These are phyloP conservation scores for Lepus americanus DNA, from an alignment of 2,113 vertebrate species.

Conservation along the genomic window DNA sequence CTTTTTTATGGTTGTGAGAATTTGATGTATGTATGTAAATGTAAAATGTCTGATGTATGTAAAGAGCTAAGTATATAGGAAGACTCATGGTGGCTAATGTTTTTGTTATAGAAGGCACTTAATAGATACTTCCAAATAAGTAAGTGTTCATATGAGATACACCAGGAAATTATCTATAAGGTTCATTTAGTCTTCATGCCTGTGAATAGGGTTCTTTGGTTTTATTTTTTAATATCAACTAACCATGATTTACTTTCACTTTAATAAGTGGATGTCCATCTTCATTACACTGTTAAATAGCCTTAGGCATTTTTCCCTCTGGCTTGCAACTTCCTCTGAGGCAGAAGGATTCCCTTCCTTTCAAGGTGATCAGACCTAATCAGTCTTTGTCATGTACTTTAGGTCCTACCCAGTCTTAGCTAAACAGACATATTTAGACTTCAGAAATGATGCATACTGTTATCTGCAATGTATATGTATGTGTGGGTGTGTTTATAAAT, in stretches of 20 bases:
- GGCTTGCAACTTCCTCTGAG: conserved; percentile 16
- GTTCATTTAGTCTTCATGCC: background rate
- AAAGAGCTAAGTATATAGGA: background rate
- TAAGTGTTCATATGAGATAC: background rate
- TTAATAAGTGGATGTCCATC: conserved; percentile 24
- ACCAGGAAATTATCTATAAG: background rate
- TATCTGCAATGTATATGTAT: background rate
- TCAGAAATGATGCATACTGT: background rate
- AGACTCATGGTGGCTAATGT: background rate
- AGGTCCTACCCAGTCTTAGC: background rate
- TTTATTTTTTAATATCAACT: background rate
- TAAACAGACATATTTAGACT: conserved; percentile 1
- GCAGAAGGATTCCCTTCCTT: conserved; percentile 44
- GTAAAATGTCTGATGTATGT: background rate
- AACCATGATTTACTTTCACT: conserved; percentile 21
- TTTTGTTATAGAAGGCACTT: background rate
- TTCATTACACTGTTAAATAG: background rate
- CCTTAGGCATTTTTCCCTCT: background rate
- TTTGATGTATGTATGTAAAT: background rate
- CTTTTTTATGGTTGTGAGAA: conserved; percentile 15
- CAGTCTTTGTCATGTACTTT: background rate
- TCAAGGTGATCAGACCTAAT: background rate
- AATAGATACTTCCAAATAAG: conserved; percentile 33
- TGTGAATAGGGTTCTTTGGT: background rate
- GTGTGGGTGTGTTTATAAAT: background rate